Conservation (phyloP, 2,797 vertebrate genomes). For the Philypnodon macrostomus region DNA sequence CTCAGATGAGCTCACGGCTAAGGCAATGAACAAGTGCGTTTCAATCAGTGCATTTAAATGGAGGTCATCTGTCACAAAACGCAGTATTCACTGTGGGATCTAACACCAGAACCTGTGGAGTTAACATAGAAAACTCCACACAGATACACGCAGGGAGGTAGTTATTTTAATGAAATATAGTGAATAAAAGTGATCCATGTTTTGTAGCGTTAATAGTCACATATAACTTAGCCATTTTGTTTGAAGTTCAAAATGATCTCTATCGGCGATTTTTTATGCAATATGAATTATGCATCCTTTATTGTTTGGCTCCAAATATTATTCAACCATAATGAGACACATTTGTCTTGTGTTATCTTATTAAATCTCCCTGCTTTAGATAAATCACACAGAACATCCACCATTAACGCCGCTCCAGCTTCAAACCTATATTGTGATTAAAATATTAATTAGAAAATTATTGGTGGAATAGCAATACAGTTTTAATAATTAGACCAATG, state of each 20-base stretch:
- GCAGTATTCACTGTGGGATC: neutral
- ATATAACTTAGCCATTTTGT: no score
- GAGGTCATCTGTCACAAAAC: constrained; percentile 14
- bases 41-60: constrained; percentile 14
- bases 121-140: neutral
- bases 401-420: constrained; percentile 6
- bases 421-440: constrained; percentile 40
- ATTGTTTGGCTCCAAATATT: constrained; percentile 16
- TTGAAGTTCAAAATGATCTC: constrained; percentile 6
- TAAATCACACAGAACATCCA: constrained; percentile 21
- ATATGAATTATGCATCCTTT: constrained; percentile 5
- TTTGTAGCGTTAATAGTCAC: constrained; percentile 10
- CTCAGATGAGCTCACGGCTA: constrained; percentile 11
- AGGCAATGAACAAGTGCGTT: constrained; percentile 11
- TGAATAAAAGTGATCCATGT: constrained; percentile 8
- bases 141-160: constrained; percentile 1
- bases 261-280: constrained; percentile 7
- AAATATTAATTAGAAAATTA: constrained; percentile 51
- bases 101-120: constrained; percentile 5
- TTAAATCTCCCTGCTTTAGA: constrained; percentile 26
- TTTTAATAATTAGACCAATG: constrained; percentile 55
- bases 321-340: constrained; percentile 17
- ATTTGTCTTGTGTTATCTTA: constrained; percentile 30
- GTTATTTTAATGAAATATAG: constrained; percentile 10
- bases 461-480: constrained; percentile 37